Evolutionary conservation across 2,113 vertebrate species (phyloP).

Genomic region (Lasiurus cinereus): DNA sequence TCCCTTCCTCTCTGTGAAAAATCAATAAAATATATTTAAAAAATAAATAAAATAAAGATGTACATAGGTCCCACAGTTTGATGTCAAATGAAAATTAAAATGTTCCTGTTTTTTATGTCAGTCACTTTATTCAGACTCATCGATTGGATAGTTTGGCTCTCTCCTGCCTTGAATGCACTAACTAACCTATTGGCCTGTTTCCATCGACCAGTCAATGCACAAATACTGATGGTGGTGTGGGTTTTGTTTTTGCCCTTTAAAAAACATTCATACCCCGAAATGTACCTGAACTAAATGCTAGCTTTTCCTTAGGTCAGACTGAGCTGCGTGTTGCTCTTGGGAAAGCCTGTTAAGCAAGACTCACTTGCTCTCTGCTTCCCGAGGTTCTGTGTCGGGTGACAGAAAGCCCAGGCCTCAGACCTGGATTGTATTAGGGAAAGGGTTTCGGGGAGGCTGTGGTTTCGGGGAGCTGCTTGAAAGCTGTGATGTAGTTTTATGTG

Average conservation of each 20-base stretch:
- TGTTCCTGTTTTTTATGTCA: neutral
- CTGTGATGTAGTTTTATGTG: neutral
- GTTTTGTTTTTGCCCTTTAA: constrained; percentile 21
- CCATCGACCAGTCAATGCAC: neutral
- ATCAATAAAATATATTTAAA: too few relatives aligned
- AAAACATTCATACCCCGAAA: neutral
- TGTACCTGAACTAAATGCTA: constrained; percentile 27
- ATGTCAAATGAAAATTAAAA: constrained; percentile 52
- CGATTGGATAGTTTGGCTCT: neutral
- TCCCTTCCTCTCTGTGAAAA: too few relatives aligned
- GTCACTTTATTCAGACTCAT: neutral
- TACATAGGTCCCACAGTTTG: neutral
- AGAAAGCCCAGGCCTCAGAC: neutral
- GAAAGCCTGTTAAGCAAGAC: neutral
- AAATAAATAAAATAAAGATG: too few relatives aligned
- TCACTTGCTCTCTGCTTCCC: neutral
- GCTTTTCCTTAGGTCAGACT: neutral
- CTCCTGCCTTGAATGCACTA: neutral
- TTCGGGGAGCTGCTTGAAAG: neutral
- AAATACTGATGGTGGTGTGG: neutral
- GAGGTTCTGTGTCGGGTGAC: neutral
- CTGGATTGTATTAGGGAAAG: neutral
- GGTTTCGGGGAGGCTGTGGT: neutral
- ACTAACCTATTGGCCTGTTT: neutral
- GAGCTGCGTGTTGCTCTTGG: neutral